Percentiles rank a stretch among this genome's conserved stretches.
These are phyloP conservation scores for Polymixis lichenea DNA, from an alignment of 2,888 invertebrate species.

Conservation along the genomic window DNA sequence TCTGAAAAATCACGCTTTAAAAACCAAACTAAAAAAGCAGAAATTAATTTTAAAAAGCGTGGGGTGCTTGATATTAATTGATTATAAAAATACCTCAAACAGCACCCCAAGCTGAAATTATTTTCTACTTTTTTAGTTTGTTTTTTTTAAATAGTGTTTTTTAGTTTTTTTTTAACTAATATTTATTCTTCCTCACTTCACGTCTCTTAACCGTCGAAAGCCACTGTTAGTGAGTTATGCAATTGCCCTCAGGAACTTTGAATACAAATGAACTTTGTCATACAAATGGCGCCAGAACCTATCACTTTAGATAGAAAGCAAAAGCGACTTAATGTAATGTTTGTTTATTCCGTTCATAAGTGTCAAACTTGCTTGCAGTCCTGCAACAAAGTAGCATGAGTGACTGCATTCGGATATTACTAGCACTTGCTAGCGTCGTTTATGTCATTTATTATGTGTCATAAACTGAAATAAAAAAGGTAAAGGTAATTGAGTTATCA, in stretches of 20 bases:
- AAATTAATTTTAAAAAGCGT: no score
- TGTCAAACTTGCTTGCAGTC: conserved; percentile 28
- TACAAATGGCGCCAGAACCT: conserved; percentile 20
- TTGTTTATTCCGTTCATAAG: conserved; percentile 35
- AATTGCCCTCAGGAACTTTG: not conserved
- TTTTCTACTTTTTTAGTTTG: no score
- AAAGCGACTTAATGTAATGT: conserved; percentile 12
- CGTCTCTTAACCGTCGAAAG: no score
- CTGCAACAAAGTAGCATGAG: conserved; percentile 44
- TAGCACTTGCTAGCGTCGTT: not conserved
- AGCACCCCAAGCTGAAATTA: no score
- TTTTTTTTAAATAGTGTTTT: no score
- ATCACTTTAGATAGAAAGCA: conserved; percentile 29
- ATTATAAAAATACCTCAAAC: no score
- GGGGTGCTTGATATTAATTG: no score
- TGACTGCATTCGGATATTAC: conserved; percentile 31
- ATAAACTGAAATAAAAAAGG: not conserved
- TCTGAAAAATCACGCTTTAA: no score
- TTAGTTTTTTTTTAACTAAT: no score
- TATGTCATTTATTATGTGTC: conserved; percentile 10
- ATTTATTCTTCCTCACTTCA: no score
- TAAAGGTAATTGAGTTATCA: not conserved
- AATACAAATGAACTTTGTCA: conserved; percentile 18
- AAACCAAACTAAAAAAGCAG: no score
- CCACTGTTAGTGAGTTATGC: no score